These are phyloP conservation scores for Clarias gariepinus DNA, from an alignment of 2,113 vertebrate genomes.

Conservation along the genomic window DNA sequence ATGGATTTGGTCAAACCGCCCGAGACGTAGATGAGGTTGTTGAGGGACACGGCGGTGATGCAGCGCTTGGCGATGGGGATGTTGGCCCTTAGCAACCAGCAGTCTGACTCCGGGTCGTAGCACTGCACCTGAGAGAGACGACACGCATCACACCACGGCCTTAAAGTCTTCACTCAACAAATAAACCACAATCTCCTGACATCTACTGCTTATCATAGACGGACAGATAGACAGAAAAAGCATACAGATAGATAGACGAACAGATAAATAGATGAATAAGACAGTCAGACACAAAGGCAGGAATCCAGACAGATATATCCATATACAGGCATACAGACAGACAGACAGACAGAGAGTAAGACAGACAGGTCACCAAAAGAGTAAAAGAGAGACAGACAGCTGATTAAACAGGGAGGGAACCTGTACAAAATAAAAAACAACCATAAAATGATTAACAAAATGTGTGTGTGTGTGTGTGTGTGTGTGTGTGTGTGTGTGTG, in stretches of 20 bases:
- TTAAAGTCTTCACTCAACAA: background rate
- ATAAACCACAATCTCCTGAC: no score
- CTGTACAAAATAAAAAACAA: background rate
- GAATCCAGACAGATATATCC: background rate
- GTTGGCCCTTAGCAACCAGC: constrained; percentile 91
- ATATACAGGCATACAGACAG: background rate
- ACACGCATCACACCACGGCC: background rate
- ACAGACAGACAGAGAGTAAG: background rate
- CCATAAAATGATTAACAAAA: background rate
- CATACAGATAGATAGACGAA: background rate
- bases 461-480: background rate
- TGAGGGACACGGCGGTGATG: constrained; percentile 94
- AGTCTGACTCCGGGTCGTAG: constrained; percentile 88
- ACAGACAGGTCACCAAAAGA: background rate
- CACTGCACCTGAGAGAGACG: constrained; percentile 87
- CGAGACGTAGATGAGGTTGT: constrained; percentile 94
- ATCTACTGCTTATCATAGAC: no score
- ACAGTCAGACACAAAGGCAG: background rate
- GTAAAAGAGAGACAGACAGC: background rate
- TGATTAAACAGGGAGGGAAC: background rate
- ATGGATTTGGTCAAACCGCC: constrained; percentile 95
- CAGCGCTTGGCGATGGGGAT: constrained; percentile 97
- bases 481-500: background rate
- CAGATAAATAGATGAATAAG: background rate
- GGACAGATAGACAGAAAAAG: background rate